Percentiles rank a stretch among this genome's conserved stretches.
Conservation (phyloP, 2,888 invertebrate genomes). For the Spilosoma lubricipeda region DNA sequence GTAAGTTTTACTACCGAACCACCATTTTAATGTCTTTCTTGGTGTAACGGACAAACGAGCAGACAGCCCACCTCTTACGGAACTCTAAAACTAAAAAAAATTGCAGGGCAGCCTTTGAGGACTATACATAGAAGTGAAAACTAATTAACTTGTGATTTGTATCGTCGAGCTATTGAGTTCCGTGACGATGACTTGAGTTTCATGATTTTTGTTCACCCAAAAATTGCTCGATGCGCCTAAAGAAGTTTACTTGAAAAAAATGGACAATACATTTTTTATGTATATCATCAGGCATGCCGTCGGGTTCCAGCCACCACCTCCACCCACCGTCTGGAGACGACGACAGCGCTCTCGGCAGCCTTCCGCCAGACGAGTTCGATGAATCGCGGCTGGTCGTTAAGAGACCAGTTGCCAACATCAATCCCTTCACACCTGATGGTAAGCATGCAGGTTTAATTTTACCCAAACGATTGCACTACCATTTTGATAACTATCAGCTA, state of each 20-base stretch:
- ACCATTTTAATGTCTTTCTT: neutral
- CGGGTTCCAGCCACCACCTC: conserved; percentile 77
- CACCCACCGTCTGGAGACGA: conserved; percentile 77
- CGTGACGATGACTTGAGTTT: too few species aligned
- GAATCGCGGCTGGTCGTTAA: conserved; percentile 56
- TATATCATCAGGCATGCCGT: conserved; percentile 67
- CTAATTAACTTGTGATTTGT: too few species aligned
- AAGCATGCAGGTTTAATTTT: conserved; percentile 27
- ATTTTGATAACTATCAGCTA: too few species aligned
- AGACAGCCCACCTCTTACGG: neutral
- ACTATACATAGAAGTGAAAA: too few species aligned
- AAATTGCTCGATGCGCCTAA: too few species aligned
- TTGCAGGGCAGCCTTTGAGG: too few species aligned
- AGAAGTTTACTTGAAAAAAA: too few species aligned
- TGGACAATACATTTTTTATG: neutral
- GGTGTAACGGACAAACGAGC: neutral
- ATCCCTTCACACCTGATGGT: conserved; percentile 95
- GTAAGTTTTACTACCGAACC: conserved; percentile 54
- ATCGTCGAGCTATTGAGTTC: too few species aligned
- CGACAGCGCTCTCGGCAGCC: conserved; percentile 77
- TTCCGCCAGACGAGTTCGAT: conserved; percentile 78
- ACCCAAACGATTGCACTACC: too few species aligned
- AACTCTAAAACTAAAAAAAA: too few species aligned
- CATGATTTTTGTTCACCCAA: too few species aligned
- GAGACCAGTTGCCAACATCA: conserved; percentile 90